Evolutionary conservation across 2,797 vertebrate genomes (phyloP).

Genomic region (Amblyopsis hoosieri): DNA sequence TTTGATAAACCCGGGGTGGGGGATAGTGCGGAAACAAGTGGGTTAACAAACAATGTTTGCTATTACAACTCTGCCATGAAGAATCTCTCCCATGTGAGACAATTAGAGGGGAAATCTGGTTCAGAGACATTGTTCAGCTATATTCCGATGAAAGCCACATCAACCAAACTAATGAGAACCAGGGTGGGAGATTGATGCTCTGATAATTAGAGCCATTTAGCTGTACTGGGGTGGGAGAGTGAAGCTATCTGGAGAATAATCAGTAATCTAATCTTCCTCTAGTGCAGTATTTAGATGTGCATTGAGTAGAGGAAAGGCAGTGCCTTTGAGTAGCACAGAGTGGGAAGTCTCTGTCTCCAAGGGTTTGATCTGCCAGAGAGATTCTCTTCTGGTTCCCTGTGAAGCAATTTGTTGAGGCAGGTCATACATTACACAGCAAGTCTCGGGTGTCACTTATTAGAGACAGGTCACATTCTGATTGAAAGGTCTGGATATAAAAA

Average conservation of each 20-base stretch:
- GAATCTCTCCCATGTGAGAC: slow-evolving; percentile 61
- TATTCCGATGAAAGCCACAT: slow-evolving; percentile 47
- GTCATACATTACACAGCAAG: slow-evolving; percentile 70
- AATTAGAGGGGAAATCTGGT: slow-evolving; percentile 68
- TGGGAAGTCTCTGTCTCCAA: slow-evolving; percentile 25
- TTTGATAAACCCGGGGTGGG: too few species aligned
- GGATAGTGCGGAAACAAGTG: slow-evolving; percentile 32
- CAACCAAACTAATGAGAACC: slow-evolving; percentile 41
- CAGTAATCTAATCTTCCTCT: slow-evolving; percentile 20
- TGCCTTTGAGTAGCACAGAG: slow-evolving; percentile 19
- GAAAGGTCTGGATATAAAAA: slow-evolving; percentile 74
- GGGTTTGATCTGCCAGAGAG: slow-evolving; percentile 48
- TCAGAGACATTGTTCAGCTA: slow-evolving; percentile 31
- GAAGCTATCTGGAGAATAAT: slow-evolving; percentile 26
- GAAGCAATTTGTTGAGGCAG: slow-evolving; percentile 75
- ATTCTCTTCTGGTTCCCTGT: slow-evolving; percentile 58
- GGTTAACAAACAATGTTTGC: slow-evolving; percentile 45
- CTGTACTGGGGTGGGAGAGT: slow-evolving; percentile 18
- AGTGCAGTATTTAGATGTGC: slow-evolving; percentile 15
- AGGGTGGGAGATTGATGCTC: slow-evolving; percentile 33
- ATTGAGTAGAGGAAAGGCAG: background rate
- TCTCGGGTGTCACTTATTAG: slow-evolving; percentile 67
- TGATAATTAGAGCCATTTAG: slow-evolving; percentile 27
- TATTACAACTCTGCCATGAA: slow-evolving; percentile 37
- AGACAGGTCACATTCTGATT: slow-evolving; percentile 68